These are phyloP conservation scores for Cantharis flavilabris DNA, from an alignment of 2,888 invertebrate species.

Conservation along the genomic window DNA sequence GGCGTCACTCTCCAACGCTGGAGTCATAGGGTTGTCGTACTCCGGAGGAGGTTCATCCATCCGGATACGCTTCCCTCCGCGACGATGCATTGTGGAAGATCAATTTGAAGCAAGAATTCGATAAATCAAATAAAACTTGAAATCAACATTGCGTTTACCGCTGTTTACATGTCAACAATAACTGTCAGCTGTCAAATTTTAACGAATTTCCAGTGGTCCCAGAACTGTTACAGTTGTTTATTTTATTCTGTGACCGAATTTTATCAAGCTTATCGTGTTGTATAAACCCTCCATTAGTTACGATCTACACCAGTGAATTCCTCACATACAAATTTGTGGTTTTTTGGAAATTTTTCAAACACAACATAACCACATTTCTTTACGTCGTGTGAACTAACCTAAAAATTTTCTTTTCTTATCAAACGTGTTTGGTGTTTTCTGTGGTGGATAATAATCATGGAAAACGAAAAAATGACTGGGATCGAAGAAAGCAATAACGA, in stretches of 20 bases:
- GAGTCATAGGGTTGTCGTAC: conserved; percentile 74
- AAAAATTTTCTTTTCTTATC: neutral
- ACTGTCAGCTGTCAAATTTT: neutral
- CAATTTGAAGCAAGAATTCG: neutral
- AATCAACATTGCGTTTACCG: conserved; percentile 4
- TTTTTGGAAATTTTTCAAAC: neutral
- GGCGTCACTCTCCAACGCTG: conserved; percentile 58
- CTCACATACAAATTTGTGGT: no score
- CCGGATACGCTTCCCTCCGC: conserved; percentile 87
- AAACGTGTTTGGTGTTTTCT: neutral
- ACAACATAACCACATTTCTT: neutral
- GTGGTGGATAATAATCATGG: neutral
- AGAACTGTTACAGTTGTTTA: neutral
- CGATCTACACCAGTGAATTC: no score
- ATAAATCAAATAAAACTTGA: neutral
- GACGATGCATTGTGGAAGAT: conserved; percentile 72
- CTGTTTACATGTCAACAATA: conserved; percentile 6
- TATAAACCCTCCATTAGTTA: no score
- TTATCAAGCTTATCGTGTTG: no score
- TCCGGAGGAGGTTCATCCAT: conserved; percentile 92
- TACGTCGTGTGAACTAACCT: neutral
- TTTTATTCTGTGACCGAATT: no score
- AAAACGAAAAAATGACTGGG: conserved; percentile 9
- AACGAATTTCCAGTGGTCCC: neutral
- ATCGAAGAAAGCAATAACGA: conserved; percentile 51